Base-by-base conservation (phyloP, 1,140 invertebrate species). In the Drosophila sulfurigaster region DNA sequence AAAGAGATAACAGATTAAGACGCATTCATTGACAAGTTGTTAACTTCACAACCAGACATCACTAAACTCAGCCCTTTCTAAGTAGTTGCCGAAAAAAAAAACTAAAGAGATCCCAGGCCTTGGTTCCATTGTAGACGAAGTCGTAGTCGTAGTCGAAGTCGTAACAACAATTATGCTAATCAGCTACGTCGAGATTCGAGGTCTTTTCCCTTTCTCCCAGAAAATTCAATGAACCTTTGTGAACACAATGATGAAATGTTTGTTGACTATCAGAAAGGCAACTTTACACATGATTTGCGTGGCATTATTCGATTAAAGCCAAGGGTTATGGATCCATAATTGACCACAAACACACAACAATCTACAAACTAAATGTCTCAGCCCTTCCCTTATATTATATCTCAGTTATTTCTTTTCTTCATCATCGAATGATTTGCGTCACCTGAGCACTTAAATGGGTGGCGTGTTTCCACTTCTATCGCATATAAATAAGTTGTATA, bases 81-180 rank as follows among this genome's bases (percentile, higher is more conserved):
- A 75, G 66, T 64, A 48, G 48, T 28, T 48, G 32, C 30, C 38
- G 11, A 16, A 10, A 10, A 32, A 6, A 63, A 8, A 15, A 54
- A 20, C 15, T 5, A 35, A 8, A 54, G 15, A 28, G n/a, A 59
- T 59, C 57, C 46, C 20, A 49, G 59, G 71, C 48, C 79, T 59
- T 56, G 38, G 63, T 69, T n/a, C 60, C 81, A 82, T 83, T 83
- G 80, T 80, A 35, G 81, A 68, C 75, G 78, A 10, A 6, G 30
- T 6, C 30, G 3, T 38, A 38, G 35, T 46, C 7, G 5, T 5
- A 5, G 2, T 35, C 35, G 35, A 15, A 52, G 60, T 64, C 60
- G 62, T 79, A 77, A 83, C 49, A 88, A 35, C 83, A 88, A 88
- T 88, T 88, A 87, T 87, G 82, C 80, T 88, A 87, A 87, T 87